phyloP scores from a whole-genome alignment of 2,797 vertebrate genomes.

The Limnodromus scolopaceus region DNA sequence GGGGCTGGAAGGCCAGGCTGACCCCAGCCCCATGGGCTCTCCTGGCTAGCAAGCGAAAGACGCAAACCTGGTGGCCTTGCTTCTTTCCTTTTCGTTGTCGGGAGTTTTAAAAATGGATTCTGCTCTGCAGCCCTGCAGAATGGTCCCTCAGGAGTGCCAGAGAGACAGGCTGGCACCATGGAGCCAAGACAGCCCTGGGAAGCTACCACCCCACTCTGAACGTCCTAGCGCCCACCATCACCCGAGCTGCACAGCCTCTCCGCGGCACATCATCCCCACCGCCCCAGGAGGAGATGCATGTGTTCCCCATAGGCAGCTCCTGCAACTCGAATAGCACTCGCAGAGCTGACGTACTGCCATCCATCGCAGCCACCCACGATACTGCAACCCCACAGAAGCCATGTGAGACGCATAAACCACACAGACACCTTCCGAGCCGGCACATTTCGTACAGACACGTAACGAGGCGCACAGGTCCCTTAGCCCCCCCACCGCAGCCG shows the following conservation, averaged over 20 bases:
- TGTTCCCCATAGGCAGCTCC: conserved; percentile 75
- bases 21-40: conserved; percentile 52
- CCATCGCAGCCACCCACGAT: conserved; percentile 73
- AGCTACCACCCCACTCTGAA: conserved; percentile 73
- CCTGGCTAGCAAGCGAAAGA: conserved; percentile 14
- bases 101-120: conserved; percentile 75
- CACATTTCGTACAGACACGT: conserved; percentile 61
- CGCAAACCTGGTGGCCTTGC: conserved; percentile 54
- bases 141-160: conserved; percentile 75
- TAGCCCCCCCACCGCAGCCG: conserved; percentile 4
- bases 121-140: conserved; percentile 75
- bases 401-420: conserved; percentile 71
- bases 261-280: conserved; percentile 75
- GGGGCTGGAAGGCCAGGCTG: conserved; percentile 61
- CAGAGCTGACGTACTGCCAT: conserved; percentile 67
- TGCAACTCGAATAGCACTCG: conserved; percentile 72
- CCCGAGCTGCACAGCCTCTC: conserved; percentile 75
- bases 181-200: conserved; percentile 74
- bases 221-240: conserved; percentile 74
- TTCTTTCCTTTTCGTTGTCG: conserved; percentile 70
- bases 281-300: conserved; percentile 74
- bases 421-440: conserved; percentile 68
- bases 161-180: conserved; percentile 75
- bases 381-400: conserved; percentile 73
- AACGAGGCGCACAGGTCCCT: conserved; percentile 51